phyloP scores from a whole-genome alignment of 2,888 invertebrate species.

The Willowsia nigromaculata region DNA sequence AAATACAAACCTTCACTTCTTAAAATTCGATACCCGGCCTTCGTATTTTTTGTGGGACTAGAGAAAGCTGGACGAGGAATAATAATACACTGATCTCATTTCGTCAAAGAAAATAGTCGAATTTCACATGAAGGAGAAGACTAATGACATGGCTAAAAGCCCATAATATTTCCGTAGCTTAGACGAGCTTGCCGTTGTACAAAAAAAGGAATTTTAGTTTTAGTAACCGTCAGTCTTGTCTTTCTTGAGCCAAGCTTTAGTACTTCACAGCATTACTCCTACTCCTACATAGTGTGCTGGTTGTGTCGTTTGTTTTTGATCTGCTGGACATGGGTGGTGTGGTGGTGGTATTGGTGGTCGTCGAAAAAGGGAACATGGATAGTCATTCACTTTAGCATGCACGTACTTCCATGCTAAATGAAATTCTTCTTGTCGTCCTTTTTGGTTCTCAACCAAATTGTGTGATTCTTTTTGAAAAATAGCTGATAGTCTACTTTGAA shows the following conservation, averaged over 20 bases:
- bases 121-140: slow-evolving; percentile 60
- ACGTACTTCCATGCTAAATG: neutral
- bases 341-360: too few relatives aligned
- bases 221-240: neutral
- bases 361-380: neutral
- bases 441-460: neutral
- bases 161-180: slow-evolving; percentile 54
- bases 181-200: neutral
- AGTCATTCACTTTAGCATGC: neutral
- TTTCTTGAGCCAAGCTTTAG: too few relatives aligned
- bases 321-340: neutral
- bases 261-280: neutral
- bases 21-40: slow-evolving; percentile 65
- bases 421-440: slow-evolving; percentile 6
- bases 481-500: slow-evolving; percentile 33
- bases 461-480: slow-evolving; percentile 34
- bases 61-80: slow-evolving; percentile 26
- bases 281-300: neutral
- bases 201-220: neutral
- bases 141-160: slow-evolving; percentile 67
- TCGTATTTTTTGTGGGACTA: slow-evolving; percentile 10
- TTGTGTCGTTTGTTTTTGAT: neutral
- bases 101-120: slow-evolving; percentile 46
- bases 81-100: slow-evolving; percentile 65
- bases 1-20: slow-evolving; percentile 20